Conservation (phyloP, 2,888 invertebrate genomes). For the Rhyacophila evoluta region DNA sequence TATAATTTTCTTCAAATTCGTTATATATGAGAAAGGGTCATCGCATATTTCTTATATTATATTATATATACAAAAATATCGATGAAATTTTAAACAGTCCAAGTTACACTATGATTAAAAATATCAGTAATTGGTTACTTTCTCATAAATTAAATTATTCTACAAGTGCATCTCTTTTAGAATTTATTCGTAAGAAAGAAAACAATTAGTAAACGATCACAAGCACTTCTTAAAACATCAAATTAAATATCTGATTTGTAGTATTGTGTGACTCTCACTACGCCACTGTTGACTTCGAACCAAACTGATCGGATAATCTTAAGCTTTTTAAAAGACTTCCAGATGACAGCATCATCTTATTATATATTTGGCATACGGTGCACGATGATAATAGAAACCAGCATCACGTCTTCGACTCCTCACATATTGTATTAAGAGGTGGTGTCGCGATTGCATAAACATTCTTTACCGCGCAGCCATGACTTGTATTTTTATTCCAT, state of each 20-base stretch:
- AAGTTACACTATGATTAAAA: too few relatives aligned
- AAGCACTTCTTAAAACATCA: too few relatives aligned
- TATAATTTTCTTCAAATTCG: too few relatives aligned
- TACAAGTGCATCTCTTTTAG: too few relatives aligned
- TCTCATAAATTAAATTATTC: too few relatives aligned
- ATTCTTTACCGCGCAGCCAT: slow-evolving; percentile 4
- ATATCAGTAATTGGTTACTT: too few relatives aligned
- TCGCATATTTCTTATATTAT: too few relatives aligned
- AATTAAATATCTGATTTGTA: background rate
- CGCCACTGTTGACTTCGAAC: background rate
- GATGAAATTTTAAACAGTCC: too few relatives aligned
- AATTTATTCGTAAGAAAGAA: too few relatives aligned
- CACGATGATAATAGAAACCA: background rate
- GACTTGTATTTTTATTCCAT: slow-evolving; percentile 5
- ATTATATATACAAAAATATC: too few relatives aligned
- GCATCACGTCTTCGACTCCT: background rate
- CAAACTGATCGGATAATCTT: background rate
- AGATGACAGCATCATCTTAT: slow-evolving; percentile 1
- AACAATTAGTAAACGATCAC: too few relatives aligned
- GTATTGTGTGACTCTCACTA: background rate
- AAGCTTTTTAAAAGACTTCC: slow-evolving; percentile 8
- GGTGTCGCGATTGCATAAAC: slow-evolving; percentile 9
- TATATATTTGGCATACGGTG: slow-evolving; percentile 22
- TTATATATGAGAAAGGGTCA: too few relatives aligned
- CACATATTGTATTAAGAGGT: background rate